phyloP scores from a whole-genome alignment of 2,797 vertebrate genomes.

The Hipposideros larvatus region DNA sequence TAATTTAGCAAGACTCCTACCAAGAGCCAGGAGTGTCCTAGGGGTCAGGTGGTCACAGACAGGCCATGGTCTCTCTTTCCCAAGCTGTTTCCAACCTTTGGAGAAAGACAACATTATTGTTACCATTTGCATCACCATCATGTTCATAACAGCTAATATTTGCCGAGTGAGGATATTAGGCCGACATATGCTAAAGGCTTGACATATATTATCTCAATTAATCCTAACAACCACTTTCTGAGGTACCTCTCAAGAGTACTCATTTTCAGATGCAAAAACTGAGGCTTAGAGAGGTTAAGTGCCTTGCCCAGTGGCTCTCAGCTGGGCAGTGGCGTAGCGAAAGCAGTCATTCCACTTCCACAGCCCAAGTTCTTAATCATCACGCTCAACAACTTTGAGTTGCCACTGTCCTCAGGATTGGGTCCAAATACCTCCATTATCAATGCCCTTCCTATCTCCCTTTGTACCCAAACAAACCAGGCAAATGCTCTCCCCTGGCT shows the following conservation, averaged over 20 bases:
- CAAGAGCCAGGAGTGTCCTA: neutral
- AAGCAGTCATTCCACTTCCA: neutral
- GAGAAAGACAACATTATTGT: neutral
- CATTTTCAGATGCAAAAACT: constrained; percentile 27
- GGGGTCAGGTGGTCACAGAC: neutral
- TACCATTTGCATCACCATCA: neutral
- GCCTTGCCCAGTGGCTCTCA: neutral
- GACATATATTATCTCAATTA: neutral
- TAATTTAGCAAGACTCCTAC: neutral
- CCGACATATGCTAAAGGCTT: neutral
- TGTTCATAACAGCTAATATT: neutral
- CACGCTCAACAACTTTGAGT: neutral
- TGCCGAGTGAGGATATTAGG: neutral
- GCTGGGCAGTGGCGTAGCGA: neutral
- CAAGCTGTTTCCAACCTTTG: neutral
- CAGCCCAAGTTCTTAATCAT: neutral
- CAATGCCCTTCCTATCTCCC: neutral
- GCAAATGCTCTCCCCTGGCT: neutral
- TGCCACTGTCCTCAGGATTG: neutral
- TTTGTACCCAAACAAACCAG: neutral
- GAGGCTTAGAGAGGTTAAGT: neutral
- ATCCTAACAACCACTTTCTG: constrained; percentile 36
- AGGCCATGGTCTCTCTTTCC: neutral
- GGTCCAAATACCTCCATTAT: constrained; percentile 10
- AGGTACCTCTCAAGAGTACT: neutral